Conservation (phyloP, 2,113 vertebrate species). For the Electrona antarctica region DNA sequence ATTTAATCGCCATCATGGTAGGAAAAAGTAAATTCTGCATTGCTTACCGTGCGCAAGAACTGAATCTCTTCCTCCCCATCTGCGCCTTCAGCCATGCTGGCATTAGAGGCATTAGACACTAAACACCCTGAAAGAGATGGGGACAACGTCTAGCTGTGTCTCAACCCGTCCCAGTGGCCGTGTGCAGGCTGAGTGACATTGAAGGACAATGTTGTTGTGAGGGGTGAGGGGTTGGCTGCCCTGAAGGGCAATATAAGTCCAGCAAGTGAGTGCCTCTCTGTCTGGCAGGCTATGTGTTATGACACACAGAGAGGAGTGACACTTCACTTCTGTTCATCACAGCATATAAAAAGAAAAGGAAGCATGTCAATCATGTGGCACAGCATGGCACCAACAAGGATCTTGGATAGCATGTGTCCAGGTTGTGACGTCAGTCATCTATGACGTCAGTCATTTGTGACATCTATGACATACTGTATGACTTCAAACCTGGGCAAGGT, state of each 20-base stretch:
- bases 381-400: no score
- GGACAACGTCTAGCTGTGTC: constrained; percentile 9
- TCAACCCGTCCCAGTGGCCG: constrained; percentile 9
- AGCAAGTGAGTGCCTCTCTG: constrained; percentile 23
- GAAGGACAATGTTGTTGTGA: constrained; percentile 29
- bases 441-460: no score
- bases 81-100: constrained; percentile 87
- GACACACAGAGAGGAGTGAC: constrained; percentile 52
- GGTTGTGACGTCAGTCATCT: no score
- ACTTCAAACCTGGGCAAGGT: no score
- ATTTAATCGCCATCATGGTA: no score
- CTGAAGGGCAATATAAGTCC: constrained; percentile 52
- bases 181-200: constrained; percentile 24
- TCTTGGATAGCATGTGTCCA: no score
- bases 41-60: constrained; percentile 90
- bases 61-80: constrained; percentile 93
- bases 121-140: constrained; percentile 35
- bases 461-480: no score
- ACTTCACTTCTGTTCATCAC: constrained; percentile 53
- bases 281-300: constrained; percentile 40
- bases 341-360: constrained; percentile 48
- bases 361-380: no score
- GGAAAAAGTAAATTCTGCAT: constrained; percentile 39
- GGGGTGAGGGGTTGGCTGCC: constrained; percentile 12
- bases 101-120: constrained; percentile 26